Conservation (phyloP, 2,113 vertebrate species). For the Pyrgilauda ruficollis region DNA sequence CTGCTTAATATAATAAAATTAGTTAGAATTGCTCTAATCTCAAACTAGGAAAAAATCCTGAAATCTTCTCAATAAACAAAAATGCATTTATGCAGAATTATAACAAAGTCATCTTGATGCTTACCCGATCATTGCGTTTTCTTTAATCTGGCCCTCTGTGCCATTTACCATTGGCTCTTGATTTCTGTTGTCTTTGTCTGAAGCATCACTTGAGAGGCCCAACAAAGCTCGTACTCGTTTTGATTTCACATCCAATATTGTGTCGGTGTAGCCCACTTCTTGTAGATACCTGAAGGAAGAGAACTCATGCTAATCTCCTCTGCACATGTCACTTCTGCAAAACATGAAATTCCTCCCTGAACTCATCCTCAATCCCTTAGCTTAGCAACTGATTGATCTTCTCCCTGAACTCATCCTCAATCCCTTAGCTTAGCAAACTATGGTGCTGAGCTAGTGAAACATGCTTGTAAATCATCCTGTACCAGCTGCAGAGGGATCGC, state of each 20-base stretch:
- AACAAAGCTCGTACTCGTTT: constrained; percentile 88
- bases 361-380: neutral
- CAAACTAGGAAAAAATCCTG: neutral
- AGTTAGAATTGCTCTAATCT: neutral
- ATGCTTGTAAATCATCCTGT: constrained; percentile 71
- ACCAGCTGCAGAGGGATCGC: constrained; percentile 78
- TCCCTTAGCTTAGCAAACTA: constrained; percentile 14
- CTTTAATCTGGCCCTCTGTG: constrained; percentile 84
- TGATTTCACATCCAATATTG: constrained; percentile 95
- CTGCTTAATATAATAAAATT: neutral
- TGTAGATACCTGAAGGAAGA: constrained; percentile 86
- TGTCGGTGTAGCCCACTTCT: constrained; percentile 94
- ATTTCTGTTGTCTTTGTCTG: constrained; percentile 80
- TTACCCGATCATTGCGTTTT: constrained; percentile 85
- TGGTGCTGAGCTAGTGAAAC: constrained; percentile 31
- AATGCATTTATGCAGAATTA: neutral
- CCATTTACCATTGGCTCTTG: constrained; percentile 91
- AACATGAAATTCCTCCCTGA: neutral
- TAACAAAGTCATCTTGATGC: constrained; percentile 19
- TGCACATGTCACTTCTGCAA: neutral
- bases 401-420: neutral
- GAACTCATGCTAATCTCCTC: constrained; percentile 35
- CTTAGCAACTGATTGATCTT: neutral
- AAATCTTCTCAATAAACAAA: neutral
- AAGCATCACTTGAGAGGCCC: constrained; percentile 86